Percentiles rank a stretch among this genome's conserved stretches.
These are phyloP conservation scores for Acestrorhynchus altus DNA, from an alignment of 2,797 vertebrate species.

Conservation along the genomic window DNA sequence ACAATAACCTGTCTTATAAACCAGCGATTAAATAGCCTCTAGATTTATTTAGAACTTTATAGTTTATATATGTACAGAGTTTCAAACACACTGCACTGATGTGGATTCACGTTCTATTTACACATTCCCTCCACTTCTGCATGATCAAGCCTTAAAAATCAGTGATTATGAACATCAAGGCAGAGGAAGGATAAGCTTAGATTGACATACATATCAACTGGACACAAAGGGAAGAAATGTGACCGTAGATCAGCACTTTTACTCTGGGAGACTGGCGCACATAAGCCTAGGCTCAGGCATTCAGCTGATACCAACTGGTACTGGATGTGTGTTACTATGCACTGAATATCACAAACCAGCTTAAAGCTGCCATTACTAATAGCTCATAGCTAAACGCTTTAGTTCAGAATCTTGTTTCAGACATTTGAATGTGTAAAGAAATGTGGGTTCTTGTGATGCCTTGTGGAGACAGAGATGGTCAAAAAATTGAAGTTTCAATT, in stretches of 20 bases:
- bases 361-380: not conserved
- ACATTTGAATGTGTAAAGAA: not conserved
- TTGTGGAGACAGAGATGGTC: not conserved
- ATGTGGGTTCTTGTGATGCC: not conserved
- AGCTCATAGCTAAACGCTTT: not conserved
- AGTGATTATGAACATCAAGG: not conserved
- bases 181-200: not conserved
- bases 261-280: no score
- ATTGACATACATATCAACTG: no score
- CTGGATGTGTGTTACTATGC: not conserved
- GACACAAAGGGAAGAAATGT: not conserved
- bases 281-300: not conserved
- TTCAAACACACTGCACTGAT: not conserved
- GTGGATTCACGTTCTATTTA: not conserved
- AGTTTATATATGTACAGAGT: not conserved
- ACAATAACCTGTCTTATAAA: no score
- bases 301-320: not conserved
- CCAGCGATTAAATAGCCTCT: slow-evolving; percentile 46
- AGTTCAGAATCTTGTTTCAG: not conserved
- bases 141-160: slow-evolving; percentile 1
- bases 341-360: not conserved
- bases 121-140: no score
- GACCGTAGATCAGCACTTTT: not conserved
- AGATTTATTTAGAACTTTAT: slow-evolving; percentile 41
- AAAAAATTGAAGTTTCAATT: not conserved